These are phyloP conservation scores for Pomacea canaliculata DNA, from an alignment of 2,888 invertebrate species.

Conservation along the genomic window DNA sequence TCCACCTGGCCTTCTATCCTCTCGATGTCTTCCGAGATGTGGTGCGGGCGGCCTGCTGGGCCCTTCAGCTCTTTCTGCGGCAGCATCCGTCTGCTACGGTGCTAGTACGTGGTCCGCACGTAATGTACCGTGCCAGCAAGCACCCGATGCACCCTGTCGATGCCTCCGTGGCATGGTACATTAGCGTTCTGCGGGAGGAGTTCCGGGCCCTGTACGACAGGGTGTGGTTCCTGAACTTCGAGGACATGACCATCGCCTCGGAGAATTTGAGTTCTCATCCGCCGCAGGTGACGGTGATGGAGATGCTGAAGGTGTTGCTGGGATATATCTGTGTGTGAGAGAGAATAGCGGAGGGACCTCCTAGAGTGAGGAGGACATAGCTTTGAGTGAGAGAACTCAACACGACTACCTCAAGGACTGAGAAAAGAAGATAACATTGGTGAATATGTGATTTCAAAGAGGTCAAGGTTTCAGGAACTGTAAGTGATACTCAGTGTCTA, in stretches of 20 bases:
- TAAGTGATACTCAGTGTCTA: too few relatives aligned
- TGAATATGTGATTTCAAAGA: too few relatives aligned
- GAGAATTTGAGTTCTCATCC: constrained; percentile 21
- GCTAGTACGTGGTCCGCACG: constrained; percentile 12
- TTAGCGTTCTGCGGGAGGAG: constrained; percentile 11
- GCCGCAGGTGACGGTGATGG: background rate
- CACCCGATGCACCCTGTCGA: background rate
- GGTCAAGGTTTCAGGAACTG: too few relatives aligned
- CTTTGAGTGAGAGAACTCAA: too few relatives aligned
- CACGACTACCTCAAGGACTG: too few relatives aligned
- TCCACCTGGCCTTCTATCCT: constrained; percentile 2
- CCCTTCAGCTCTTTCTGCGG: constrained; percentile 6
- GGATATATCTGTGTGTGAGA: background rate
- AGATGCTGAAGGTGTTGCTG: constrained; percentile 23
- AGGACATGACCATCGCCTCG: constrained; percentile 26
- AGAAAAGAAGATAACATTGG: too few relatives aligned
- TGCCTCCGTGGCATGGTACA: background rate
- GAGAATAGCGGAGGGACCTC: too few relatives aligned
- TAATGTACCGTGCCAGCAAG: background rate
- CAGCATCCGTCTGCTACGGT: background rate
- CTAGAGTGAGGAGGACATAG: too few relatives aligned
- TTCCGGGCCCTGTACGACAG: constrained; percentile 7
- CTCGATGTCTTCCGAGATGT: background rate
- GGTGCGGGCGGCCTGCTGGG: constrained; percentile 7
- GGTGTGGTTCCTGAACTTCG: constrained; percentile 24